phyloP scores from a whole-genome alignment of 2,797 vertebrate genomes.

The Balearica regulorum region DNA sequence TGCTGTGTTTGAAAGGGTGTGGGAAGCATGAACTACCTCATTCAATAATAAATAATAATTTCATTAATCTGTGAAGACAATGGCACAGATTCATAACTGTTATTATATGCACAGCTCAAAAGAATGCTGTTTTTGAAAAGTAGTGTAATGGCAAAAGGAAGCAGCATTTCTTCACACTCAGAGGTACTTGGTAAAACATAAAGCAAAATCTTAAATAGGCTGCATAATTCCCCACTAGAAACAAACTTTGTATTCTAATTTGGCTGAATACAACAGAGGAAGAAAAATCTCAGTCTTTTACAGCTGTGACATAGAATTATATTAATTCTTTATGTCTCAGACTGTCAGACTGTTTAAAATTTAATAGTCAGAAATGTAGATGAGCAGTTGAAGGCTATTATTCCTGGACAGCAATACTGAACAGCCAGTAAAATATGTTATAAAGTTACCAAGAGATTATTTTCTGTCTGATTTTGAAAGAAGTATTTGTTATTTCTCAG shows the following conservation, averaged over 20 bases:
- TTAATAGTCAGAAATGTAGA: slow-evolving; percentile 26
- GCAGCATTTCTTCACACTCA: neutral
- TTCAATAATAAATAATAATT: neutral
- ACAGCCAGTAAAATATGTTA: neutral
- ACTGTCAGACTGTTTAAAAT: slow-evolving; percentile 32
- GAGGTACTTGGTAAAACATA: neutral
- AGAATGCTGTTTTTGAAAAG: neutral
- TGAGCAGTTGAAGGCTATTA: neutral
- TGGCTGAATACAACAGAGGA: neutral
- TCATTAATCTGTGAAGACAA: neutral
- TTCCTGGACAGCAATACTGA: neutral
- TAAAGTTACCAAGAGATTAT: neutral
- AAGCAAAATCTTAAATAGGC: neutral
- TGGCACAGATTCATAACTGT: neutral
- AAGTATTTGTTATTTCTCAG: neutral
- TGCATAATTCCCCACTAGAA: neutral
- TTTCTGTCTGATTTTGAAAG: neutral
- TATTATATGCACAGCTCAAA: neutral
- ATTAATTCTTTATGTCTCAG: slow-evolving; percentile 23
- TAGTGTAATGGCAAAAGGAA: neutral
- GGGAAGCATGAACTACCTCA: neutral
- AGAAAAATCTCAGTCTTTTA: neutral
- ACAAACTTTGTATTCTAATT: neutral
- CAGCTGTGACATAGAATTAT: neutral
- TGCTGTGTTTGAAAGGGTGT: neutral